Evolutionary conservation across 2,888 invertebrate species (phyloP), one percentile per base, ranked within the genome.

Genomic region (Spodoptera picta): DNA sequence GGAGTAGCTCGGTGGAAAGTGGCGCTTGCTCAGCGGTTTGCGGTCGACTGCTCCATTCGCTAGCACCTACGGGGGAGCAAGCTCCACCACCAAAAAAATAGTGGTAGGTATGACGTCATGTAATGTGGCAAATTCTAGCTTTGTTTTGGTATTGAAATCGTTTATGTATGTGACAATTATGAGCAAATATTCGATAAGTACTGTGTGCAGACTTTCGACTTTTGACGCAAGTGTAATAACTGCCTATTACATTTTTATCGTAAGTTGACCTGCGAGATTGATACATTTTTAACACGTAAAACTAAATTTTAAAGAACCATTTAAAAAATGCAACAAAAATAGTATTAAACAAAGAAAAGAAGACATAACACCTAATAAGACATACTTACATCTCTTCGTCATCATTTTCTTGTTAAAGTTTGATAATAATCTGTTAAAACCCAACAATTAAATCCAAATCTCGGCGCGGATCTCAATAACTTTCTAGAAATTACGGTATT

Each of bases 1-100:
- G 68, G 80, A 77, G 80, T 78, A 64, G 77, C 48, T 69, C 63
- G 64, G 60, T 64, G 65, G 75, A 83, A 83, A 85, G 84, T 83
- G 81, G 77, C 80, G 82, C 71, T 73, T 72, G 84, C 83, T 81
- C 81, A 69, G 77, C 66, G 82, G 82, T 80, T 79, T 69, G 80
- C 82, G 77, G 72, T 75, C 80, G 82, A 87, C 86, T 87, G 84
- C 56, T 73, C 65, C 65, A 49, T 46, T 52, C 68, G 69, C 65
- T 66, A 60, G 36, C 57, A 66, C 19, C n/a, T 69, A 51, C 54
- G 60, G 65, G 71, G 59, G 52, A 60, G 62, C 69, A 69, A 53
- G 51, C 68, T 55, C 75, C 64, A 73, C 77, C 65, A 72, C 66
- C 64, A 60, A 72, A 73, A 73, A 63, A 64, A 60, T 79, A 53